These are phyloP conservation scores for Drosophila mulleri DNA, from an alignment of 2,888 invertebrate genomes.

Conservation along the genomic window DNA sequence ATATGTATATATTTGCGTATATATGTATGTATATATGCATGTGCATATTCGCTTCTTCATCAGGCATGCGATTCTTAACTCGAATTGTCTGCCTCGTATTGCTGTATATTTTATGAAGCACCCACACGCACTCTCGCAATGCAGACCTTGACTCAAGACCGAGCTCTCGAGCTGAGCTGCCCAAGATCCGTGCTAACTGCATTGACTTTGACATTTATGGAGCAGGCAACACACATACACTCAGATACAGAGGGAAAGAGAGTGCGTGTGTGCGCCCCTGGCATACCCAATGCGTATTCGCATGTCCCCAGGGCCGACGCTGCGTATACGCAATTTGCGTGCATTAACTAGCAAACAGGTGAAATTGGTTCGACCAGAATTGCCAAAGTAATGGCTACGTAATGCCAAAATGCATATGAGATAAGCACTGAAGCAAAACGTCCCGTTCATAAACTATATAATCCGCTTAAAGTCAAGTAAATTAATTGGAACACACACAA, in stretches of 20 bases:
- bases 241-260: slow-evolving; percentile 2
- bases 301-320: slow-evolving; percentile 29
- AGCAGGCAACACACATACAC: slow-evolving; percentile 7
- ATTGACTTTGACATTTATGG: slow-evolving; percentile 79
- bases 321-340: slow-evolving; percentile 57
- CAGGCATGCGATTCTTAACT: slow-evolving; percentile 49
- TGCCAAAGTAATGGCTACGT: slow-evolving; percentile 33
- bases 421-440: slow-evolving; percentile 15
- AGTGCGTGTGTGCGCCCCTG: slow-evolving; percentile 20
- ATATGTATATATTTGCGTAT: neutral
- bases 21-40: neutral
- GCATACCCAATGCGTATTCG: slow-evolving; percentile 44
- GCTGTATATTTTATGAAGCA: slow-evolving; percentile 46
- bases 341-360: slow-evolving; percentile 39
- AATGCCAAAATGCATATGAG: slow-evolving; percentile 26
- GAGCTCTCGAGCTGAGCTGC: slow-evolving; percentile 27
- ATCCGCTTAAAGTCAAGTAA: neutral
- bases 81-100: slow-evolving; percentile 33
- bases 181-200: slow-evolving; percentile 61
- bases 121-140: slow-evolving; percentile 1
- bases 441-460: slow-evolving; percentile 20
- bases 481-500: slow-evolving; percentile 15
- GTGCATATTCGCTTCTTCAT: slow-evolving; percentile 15
- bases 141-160: slow-evolving; percentile 55
- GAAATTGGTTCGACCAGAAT: slow-evolving; percentile 26